Percentiles rank a stretch among this genome's conserved stretches.
Evolutionary conservation across 53 echinoderm and acorn worm species (phyloP).

Genomic region (Actinopyga echinites): DNA sequence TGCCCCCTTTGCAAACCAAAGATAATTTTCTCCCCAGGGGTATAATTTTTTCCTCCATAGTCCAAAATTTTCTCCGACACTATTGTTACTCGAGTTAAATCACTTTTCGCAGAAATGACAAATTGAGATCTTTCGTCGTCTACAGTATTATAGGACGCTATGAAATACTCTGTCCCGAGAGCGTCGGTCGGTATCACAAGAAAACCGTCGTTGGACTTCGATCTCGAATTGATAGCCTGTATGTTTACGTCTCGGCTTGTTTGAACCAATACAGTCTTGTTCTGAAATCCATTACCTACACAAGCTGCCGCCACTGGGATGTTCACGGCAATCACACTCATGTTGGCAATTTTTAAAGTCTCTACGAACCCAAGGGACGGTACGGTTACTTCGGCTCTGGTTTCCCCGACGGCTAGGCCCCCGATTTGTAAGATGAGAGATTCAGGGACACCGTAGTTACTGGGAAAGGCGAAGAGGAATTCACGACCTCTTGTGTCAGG

Average conservation of each 20-base stretch:
- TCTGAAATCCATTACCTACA: conserved; percentile 70
- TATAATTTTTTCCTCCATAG: conserved; percentile 60
- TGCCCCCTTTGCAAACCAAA: conserved; percentile 67
- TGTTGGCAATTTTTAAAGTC: conserved; percentile 21
- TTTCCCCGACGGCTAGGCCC: conserved; percentile 67
- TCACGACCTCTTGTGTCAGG: conserved; percentile 82
- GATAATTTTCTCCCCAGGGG: conserved; percentile 63
- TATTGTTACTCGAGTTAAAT: conserved; percentile 67
- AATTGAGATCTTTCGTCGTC: conserved; percentile 84
- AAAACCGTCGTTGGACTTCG: conserved; percentile 83
- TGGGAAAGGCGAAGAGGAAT: conserved; percentile 88
- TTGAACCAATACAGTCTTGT: conserved; percentile 69
- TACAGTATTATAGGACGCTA: conserved; percentile 83
- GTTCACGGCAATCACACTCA: conserved; percentile 49
- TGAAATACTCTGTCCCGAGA: conserved; percentile 77
- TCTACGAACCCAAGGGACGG: conserved; percentile 59
- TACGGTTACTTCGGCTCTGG: conserved; percentile 61
- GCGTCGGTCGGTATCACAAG: conserved; percentile 77
- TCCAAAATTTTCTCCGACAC: conserved; percentile 46
- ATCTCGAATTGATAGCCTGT: conserved; percentile 68
- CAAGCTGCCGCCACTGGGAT: conserved; percentile 66
- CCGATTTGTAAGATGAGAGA: conserved; percentile 65
- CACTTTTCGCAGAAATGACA: conserved; percentile 60
- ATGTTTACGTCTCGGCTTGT: conserved; percentile 66
- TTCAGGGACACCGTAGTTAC: conserved; percentile 78